Evolutionary conservation across 2,888 invertebrate genomes (phyloP).

Genomic region (Brachynemurus nebulosus): DNA sequence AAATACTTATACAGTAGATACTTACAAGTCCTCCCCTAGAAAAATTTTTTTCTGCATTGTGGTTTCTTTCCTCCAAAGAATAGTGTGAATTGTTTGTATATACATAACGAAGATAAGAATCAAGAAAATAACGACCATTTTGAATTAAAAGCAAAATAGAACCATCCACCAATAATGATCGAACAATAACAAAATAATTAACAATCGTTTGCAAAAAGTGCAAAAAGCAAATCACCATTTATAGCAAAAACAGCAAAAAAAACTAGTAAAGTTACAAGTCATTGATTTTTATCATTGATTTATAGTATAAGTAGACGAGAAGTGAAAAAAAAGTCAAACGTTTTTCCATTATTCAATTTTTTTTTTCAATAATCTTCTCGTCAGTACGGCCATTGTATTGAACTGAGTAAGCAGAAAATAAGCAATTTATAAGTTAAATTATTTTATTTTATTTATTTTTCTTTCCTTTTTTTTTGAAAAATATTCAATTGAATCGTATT

Average conservation of each 20-base stretch:
- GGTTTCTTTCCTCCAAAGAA: too few species aligned
- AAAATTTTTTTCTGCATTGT: too few species aligned
- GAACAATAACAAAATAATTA: constrained; percentile 1
- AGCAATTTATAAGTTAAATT: neutral
- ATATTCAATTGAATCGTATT: too few species aligned
- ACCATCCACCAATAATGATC: neutral
- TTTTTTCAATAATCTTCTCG: neutral
- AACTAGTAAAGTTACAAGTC: neutral
- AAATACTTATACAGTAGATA: too few species aligned
- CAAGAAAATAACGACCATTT: too few species aligned
- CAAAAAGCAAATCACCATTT: neutral
- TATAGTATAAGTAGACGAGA: neutral
- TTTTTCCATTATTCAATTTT: too few species aligned
- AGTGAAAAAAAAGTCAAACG: constrained; percentile 1
- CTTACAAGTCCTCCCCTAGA: too few species aligned
- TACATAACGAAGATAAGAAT: too few species aligned
- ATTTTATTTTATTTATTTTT: neutral
- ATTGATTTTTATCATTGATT: constrained; percentile 1
- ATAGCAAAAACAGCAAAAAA: neutral
- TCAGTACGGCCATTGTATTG: neutral
- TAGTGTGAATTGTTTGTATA: too few species aligned
- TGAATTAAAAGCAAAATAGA: neutral
- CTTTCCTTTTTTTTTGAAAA: too few species aligned
- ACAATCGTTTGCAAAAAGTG: neutral
- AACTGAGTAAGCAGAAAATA: constrained; percentile 2